Evolutionary conservation across 2,113 vertebrate species (phyloP), one percentile per base, ranked within the genome.

Genomic region (Lethenteron reissneri): DNA sequence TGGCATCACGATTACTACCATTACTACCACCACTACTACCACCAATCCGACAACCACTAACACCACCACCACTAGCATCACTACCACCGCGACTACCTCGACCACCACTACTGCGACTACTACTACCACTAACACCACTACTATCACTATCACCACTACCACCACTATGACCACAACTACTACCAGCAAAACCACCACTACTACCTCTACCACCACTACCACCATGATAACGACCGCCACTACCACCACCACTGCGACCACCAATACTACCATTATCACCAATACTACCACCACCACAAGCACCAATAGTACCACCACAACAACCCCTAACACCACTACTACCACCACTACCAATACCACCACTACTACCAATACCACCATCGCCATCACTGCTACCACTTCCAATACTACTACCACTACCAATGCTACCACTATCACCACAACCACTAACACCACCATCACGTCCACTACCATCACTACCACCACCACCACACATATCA

Each of bases 101-200:
- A 64, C 60, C 17, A 64, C 17, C 17, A 64, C 60, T 64, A 64
- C 60, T 64, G 17, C 60, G 13, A 64, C 60, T 64, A 64, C 60
- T 64, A 64, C 60, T 64, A 64, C 13, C 13, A 17, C 60, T 17
- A 64, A 14, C 60, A 64, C 60, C 17, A 64, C 60, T 64, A 64
- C 60, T 64, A 64, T 64, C 2, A 64, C 60, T 64, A 64, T 2
- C 17, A 64, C 3, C 3, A 14, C 60, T 64, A 17, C 60, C 17
- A 64, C 60, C 60, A 64, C 60, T 17, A 64, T 17, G 13, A 64
- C 60, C 17, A 64, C 60, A 17, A 64, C 3, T 64, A 64, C 60
- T 14, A 64, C 60, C 17, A 64, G 13, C 60, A 64, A 14, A 14
- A 4, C 13, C 17, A 64, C 60, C 17, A 64, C 17, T 64, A 64